A percentile compares a stretch with the other conserved stretches of the same genome.
Evolutionary conservation across 1,140 invertebrate genomes (phyloP).

Genomic region (Halictus rubicundus): DNA sequence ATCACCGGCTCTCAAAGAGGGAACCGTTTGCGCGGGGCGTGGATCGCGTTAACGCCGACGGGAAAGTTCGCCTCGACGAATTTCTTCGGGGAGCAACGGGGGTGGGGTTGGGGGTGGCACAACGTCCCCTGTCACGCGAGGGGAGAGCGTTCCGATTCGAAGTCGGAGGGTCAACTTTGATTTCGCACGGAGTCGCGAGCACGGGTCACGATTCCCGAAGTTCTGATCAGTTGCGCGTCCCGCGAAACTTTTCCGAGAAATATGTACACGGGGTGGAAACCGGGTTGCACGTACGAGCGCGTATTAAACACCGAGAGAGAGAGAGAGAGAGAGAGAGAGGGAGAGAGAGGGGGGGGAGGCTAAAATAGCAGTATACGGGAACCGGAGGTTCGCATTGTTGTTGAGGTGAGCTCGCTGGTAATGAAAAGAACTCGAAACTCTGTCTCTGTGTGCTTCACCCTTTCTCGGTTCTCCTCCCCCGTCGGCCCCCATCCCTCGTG

Average conservation of each 20-base stretch:
- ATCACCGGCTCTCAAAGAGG: too few relatives aligned
- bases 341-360: too few relatives aligned
- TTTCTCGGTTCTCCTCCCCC: slow-evolving; percentile 35
- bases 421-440: slow-evolving; percentile 73
- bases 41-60: too few relatives aligned
- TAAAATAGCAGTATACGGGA: slow-evolving; percentile 31
- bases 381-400: slow-evolving; percentile 55
- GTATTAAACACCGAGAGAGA: slow-evolving; percentile 40
- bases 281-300: background rate
- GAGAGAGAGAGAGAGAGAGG: too few relatives aligned
- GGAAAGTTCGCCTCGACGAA: too few relatives aligned
- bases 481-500: too few relatives aligned
- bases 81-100: too few relatives aligned
- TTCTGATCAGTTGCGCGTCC: background rate
- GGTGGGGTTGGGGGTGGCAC: too few relatives aligned
- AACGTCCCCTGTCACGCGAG: too few relatives aligned
- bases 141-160: background rate
- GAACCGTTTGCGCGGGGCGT: too few relatives aligned
- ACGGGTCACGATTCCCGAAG: background rate
- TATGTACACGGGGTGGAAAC: background rate
- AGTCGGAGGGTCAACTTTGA: background rate
- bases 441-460: slow-evolving; percentile 48
- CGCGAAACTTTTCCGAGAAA: slow-evolving; percentile 10
- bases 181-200: background rate
- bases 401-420: slow-evolving; percentile 63